phyloP scores from a whole-genome alignment of 2,888 invertebrate genomes.

The Luffia ferchaultella region DNA sequence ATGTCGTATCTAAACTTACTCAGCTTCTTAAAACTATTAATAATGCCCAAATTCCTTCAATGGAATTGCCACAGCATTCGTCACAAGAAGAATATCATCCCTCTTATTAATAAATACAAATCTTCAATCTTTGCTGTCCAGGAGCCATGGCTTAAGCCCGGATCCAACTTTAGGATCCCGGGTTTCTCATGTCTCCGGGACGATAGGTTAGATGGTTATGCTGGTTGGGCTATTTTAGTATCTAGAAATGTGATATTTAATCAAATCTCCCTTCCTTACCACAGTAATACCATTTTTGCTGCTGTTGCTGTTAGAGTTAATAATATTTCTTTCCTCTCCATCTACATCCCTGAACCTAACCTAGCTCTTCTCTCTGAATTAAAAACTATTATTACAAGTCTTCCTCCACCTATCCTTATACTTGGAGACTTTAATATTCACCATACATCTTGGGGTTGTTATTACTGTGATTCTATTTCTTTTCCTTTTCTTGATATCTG shows the following conservation, averaged over 20 bases:
- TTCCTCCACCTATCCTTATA: too few relatives aligned
- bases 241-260: constrained; percentile 10
- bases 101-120: constrained; percentile 7
- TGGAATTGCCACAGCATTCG: constrained; percentile 14
- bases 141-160: constrained; percentile 15
- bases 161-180: constrained; percentile 8
- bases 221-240: constrained; percentile 11
- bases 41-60: constrained; percentile 5
- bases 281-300: too few relatives aligned
- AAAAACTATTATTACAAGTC: constrained; percentile 1
- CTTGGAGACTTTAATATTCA: too few relatives aligned
- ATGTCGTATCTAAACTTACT: background rate
- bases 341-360: constrained; percentile 14
- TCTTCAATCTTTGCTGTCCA: constrained; percentile 10
- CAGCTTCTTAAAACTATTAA: background rate
- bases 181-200: constrained; percentile 17
- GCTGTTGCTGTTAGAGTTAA: constrained; percentile 11
- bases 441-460: too few relatives aligned
- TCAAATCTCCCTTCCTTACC: constrained; percentile 10
- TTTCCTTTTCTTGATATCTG: too few relatives aligned
- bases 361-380: constrained; percentile 5
- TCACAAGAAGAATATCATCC: constrained; percentile 10
- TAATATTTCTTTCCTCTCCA: constrained; percentile 12
- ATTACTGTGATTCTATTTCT: too few relatives aligned
- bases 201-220: constrained; percentile 17